Base-by-base conservation (phyloP, 2,797 vertebrate genomes). In the Urophycis tenuis region DNA sequence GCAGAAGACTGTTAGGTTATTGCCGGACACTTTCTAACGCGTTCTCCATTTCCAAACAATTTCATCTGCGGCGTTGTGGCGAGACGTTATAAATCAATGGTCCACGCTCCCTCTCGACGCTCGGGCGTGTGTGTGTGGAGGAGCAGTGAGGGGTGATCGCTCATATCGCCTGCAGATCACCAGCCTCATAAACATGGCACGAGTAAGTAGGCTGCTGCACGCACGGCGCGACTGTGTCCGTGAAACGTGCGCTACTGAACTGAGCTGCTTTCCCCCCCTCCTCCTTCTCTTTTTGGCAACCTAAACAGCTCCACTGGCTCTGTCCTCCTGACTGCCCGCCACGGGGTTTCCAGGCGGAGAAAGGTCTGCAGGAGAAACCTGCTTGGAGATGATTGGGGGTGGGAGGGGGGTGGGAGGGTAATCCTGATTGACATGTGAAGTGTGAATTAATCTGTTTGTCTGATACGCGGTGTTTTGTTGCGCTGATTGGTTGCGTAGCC, bases 381-480 rank as follows among this genome's bases (percentile, higher is more conserved):
- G 39, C 39, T 41, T 41, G 39, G 36, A 39, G 36, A 39, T 39
- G 36, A 12, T n/a, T n/a, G 11, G 36, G 2, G 10, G 36, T 12
- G 2, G 36, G 39, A 41, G 36, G 11, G 36, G 2, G 10, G 36
- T 12, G 2, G 36, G 39, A 41, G 11, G 39, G 12, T 41, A 41
- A 41, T 41, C 12, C 39, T 41, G 39, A 41, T 41, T 41, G 39
- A 96, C 96, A 95, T 94, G 93, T 92, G 89, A 94, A 95, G 94
- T 94, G 93, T 93, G 87, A 91, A 89, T 92, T 89, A 90, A 92
- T 93, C 91, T 88, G 85, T 93, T 91, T 91, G 93, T 91, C 91
- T 89, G 84, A 83, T 91, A n/a, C 89, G 88, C 92, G 84, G 91
- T 91, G 83, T 77, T 90, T 90, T 93, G 94, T 92, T 91, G 36